Conservation (phyloP, 2,113 vertebrate species). For the Elgaria multicarinata region DNA sequence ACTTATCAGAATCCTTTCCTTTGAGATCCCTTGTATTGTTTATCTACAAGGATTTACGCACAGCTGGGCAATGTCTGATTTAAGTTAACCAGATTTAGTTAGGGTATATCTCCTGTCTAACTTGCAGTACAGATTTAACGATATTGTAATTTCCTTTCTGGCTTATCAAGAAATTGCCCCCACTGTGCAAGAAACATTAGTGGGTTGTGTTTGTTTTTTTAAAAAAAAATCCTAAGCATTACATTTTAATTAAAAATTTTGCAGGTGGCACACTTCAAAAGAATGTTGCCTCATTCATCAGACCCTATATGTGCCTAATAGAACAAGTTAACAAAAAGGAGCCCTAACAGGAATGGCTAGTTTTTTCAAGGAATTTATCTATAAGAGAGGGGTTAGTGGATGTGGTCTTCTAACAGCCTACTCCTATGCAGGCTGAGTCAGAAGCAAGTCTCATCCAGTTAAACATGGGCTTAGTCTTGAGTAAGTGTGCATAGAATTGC, state of each 20-base stretch:
- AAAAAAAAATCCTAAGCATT: neutral
- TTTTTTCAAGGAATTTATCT: neutral
- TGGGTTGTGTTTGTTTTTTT: no score
- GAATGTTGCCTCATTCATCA: neutral
- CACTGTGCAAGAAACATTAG: neutral
- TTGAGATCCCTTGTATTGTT: neutral
- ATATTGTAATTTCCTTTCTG: neutral
- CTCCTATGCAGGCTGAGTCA: no score
- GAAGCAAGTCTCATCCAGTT: no score
- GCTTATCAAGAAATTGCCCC: neutral
- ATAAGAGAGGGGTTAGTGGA: neutral
- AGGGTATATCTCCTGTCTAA: neutral
- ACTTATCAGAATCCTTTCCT: neutral
- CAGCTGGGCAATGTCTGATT: neutral
- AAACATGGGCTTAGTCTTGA: no score
- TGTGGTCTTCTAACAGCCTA: no score
- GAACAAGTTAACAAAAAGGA: neutral
- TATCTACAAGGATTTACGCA: neutral
- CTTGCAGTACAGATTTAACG: neutral
- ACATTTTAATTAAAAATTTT: neutral
- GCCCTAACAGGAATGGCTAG: neutral
- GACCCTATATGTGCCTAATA: neutral
- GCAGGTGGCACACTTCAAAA: neutral
- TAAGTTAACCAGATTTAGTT: neutral
- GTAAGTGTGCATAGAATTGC: no score